Evolutionary conservation across 2,888 invertebrate genomes (phyloP), one percentile per base, ranked within the genome.

Genomic region (Campopleginae sp.): DNA sequence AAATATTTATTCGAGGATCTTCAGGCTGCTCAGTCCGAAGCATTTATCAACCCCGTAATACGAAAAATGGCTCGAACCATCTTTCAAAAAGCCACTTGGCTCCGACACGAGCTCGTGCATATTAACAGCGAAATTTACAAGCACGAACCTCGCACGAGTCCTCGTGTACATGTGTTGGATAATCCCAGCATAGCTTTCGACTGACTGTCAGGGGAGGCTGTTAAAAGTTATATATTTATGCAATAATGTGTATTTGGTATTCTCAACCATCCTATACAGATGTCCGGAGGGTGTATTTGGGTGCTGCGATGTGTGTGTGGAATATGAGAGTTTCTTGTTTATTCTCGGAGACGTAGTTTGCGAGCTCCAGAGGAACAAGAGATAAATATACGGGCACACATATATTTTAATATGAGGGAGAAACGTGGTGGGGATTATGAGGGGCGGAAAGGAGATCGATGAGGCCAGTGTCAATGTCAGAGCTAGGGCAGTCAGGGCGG

Each of bases 401-500:
- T 12, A 54, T 54, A 54, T 54, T n/a, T 12, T 0, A 10, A 54
- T 54, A 23, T 23, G 10, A 23, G 10, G 23, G 23, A 1, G 12
- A 54, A 23, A 23, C 23, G 27, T 46, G 44, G 75, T 75, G 33
- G 75, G 70, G 65, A 38, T 71, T 80, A 63, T 17, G 27, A 82
- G 77, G 63, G 82, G 19, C 8, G 61, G 66, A 54, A 61, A 58
- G 82, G 86, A 86, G 91, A 90, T 91, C 88, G 88, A 88, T 88
- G 89, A 86, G 88, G 80, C 88, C 91, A 92, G 90, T 92, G 92
- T 92, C 92, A 92, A 92, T 92, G 92, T 92, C 92, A 91, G 88
- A 87, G 84, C 86, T 90, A 91, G 92, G 90, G 86, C 90, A 88
- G 86, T 76, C 82, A 51, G 80, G 83, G 82, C 61, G 81, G 83